Base-by-base conservation (phyloP, 30 jellyfish, hydroid and myxozoan species). In the Aurelia aurita region DNA sequence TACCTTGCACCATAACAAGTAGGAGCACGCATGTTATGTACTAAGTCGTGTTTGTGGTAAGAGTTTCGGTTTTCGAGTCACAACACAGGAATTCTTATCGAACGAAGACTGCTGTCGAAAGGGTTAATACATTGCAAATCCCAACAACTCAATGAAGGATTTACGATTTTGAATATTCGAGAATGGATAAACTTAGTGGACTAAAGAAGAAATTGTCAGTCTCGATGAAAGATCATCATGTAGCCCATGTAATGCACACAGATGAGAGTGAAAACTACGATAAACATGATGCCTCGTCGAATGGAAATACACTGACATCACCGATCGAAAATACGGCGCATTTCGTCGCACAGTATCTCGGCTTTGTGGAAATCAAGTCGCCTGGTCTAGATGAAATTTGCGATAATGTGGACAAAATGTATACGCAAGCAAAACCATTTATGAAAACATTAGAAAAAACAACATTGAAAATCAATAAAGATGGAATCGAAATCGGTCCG, bases 371-470 rank as follows among this genome's bases (percentile, higher is more conserved):
- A 55, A 73, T 92, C 64, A 92, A 86, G 74, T 59, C 73, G 35
- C 98, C 98, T 1, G 98, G 98, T 23, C 59, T 93, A 58, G 89
- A 85, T 35, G 98, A 93, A 71, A 93, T 93, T 39, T 77, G 94
- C 65, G 98, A 87, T 46, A 87, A 77, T 66, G 98, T 93, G 23
- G 90, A 82, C 75, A 80, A 83, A 47, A 83, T 88, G 88, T 93
- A 93, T 69, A 44, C 85, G 29, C 86, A 79, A 19, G 97, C 98
- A 31, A 93, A 93, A 58, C 96, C 94, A 19, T 71, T 53, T 43
- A 34, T 80, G 79, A 93, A 93, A 71, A 74, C 96, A 20, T 39
- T 74, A 22, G 94, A 84, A 53, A 93, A 93, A 77, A 66, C 96
- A 18, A 58, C 74, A 3, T 72, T 93, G 51, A 53, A 62, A 18